phyloP scores from a whole-genome alignment of 2,113 vertebrate genomes.

The Vulpes ferrilata region DNA sequence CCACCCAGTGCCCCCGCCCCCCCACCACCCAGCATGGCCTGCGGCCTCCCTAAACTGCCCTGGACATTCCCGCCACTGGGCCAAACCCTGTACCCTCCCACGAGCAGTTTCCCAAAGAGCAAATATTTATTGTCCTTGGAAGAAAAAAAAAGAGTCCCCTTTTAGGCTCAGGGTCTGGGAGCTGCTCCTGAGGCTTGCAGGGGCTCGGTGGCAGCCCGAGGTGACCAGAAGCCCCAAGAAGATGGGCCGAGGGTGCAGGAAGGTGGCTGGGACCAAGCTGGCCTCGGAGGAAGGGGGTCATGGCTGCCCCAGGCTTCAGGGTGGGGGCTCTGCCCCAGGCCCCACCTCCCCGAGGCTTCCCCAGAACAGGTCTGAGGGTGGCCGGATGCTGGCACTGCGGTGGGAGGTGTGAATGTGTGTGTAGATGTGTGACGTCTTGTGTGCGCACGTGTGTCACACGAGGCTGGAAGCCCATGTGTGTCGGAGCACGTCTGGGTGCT shows the following conservation, averaged over 20 bases:
- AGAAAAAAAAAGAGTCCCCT: conserved; percentile 81
- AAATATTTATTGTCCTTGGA: conserved; percentile 87
- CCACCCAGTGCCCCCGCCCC: neutral
- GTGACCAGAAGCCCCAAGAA: conserved; percentile 71
- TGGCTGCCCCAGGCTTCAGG: neutral
- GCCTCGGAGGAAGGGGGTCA: neutral
- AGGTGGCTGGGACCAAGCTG: neutral
- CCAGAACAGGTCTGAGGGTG: neutral
- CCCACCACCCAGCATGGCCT: neutral
- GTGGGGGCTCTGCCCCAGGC: neutral
- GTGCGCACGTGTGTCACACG: neutral
- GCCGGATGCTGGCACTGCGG: rapidly evolving
- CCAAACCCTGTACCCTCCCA: conserved; percentile 80
- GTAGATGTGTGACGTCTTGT: neutral
- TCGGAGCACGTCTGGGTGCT: neutral
- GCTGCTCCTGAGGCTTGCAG: conserved; percentile 52
- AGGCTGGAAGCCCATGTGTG: neutral
- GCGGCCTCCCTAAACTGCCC: conserved; percentile 58
- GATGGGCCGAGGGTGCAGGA: neutral
- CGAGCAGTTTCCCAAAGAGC: conserved; percentile 80
- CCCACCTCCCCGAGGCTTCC: neutral
- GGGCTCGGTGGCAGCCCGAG: conserved; percentile 35
- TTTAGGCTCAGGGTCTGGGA: conserved; percentile 81
- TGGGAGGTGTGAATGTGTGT: neutral
- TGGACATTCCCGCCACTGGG: conserved; percentile 72